These are phyloP conservation scores for Pseudolaguvia tuberculata DNA, from an alignment of 2,113 vertebrate genomes.

Conservation along the genomic window DNA sequence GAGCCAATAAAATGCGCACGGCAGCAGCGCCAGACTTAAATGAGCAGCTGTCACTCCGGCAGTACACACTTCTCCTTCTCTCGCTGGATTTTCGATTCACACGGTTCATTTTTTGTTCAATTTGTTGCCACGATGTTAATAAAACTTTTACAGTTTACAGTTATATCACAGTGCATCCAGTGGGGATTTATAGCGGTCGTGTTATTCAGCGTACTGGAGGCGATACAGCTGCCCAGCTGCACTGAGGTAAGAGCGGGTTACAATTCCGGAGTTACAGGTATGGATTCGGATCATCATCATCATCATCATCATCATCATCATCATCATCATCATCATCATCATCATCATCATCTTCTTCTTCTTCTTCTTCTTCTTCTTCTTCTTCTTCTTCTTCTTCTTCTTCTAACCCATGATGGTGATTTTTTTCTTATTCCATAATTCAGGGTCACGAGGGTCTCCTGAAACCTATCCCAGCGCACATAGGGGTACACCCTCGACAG, in stretches of 20 bases:
- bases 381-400: no score
- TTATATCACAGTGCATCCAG: background rate
- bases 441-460: no score
- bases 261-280: background rate
- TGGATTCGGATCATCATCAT: no score
- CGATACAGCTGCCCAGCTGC: constrained; percentile 67
- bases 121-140: background rate
- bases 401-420: no score
- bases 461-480: no score
- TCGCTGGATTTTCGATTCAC: background rate
- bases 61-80: background rate
- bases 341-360: no score
- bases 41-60: background rate
- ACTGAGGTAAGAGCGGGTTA: constrained; percentile 65
- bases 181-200: constrained; percentile 49
- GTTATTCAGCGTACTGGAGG: constrained; percentile 28
- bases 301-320: no score
- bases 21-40: constrained; percentile 6
- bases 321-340: no score
- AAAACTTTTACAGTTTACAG: background rate
- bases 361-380: no score
- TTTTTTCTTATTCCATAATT: no score
- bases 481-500: no score
- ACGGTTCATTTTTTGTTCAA: background rate
- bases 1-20: constrained; percentile 19